Evolutionary conservation across 92 coral and sea anemone species (phyloP), one percentile per base, ranked within the genome.

Genomic region (Zoanthus sansibaricus): DNA sequence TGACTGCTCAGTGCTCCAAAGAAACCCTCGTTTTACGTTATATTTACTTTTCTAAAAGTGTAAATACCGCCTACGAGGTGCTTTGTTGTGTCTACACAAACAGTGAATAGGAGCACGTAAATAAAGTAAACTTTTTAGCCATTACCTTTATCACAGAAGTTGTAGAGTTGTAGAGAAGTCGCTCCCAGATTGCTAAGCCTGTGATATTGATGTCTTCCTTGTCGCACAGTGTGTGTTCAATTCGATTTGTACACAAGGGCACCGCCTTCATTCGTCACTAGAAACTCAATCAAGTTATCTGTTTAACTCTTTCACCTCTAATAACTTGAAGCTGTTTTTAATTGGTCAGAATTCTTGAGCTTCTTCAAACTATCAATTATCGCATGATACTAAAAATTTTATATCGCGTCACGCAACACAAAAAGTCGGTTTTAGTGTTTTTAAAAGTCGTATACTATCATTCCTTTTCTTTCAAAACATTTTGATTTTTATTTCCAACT

Each of bases 201-300:
- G 82, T 62, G 11, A 37, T 78, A 31, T n/a, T 45, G 21, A 9
- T 42, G 21, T 4, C 21, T 45, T 66, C 7, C 61, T 46, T 10
- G 66, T 18, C 85, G 44, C 85, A 46, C 59, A 66, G 14, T 78
- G 21, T 37, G 54, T 1, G 2, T 37, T 37, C 42, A 12, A 14
- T 7, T 71, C 17, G 33, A 32, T 44, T 25, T 9, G 9, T 25
- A 78, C 37, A 62, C 44, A 30, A 64, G 66, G 85, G 75, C 85
- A 32, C 73, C 75, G 75, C 85, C 75, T 47, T 21, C 12, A 64
- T 12, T 47, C 66, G 85, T 80, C 85, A 67, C 16, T 71, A 46
- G 25, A 15, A 80, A 31, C 85, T 74, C 85, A 80, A 80, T 80
- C 85, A 80, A 47, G 52, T 13, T 5, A 49, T 80, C 58, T 68